Conservation (phyloP, 2,113 vertebrate genomes). For the Callipepla californica region DNA sequence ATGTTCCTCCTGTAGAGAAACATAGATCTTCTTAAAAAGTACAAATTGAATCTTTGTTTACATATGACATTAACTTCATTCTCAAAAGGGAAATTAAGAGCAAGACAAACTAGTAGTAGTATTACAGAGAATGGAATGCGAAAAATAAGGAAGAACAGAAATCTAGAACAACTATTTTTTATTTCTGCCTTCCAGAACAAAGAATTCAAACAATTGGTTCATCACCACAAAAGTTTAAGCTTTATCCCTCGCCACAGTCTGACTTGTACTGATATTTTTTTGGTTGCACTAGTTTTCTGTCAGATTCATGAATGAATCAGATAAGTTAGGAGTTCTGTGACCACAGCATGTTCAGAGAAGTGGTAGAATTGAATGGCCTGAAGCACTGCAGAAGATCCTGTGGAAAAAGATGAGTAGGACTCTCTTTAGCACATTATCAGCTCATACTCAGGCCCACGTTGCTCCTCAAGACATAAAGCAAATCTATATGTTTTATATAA, state of each 20-base stretch:
- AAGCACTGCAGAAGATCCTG: neutral
- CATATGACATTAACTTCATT: neutral
- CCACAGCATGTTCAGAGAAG: neutral
- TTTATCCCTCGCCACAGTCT: neutral
- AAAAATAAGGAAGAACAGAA: neutral
- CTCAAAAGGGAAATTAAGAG: neutral
- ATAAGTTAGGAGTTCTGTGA: neutral
- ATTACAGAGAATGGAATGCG: neutral
- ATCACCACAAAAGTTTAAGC: neutral
- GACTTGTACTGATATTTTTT: neutral
- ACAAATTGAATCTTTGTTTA: neutral
- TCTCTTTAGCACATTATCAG: neutral
- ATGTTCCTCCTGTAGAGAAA: conserved; percentile 84
- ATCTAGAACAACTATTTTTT: neutral
- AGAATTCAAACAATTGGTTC: neutral
- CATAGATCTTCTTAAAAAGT: neutral
- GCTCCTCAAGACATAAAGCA: neutral
- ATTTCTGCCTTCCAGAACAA: neutral
- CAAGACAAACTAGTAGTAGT: neutral
- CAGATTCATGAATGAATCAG: neutral
- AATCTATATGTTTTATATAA: neutral
- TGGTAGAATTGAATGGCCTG: neutral
- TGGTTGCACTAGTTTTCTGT: neutral
- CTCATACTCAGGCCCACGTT: neutral
- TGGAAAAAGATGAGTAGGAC: neutral